Conservation (phyloP, 1,140 invertebrate genomes). For the Pectinophora gossypiella region DNA sequence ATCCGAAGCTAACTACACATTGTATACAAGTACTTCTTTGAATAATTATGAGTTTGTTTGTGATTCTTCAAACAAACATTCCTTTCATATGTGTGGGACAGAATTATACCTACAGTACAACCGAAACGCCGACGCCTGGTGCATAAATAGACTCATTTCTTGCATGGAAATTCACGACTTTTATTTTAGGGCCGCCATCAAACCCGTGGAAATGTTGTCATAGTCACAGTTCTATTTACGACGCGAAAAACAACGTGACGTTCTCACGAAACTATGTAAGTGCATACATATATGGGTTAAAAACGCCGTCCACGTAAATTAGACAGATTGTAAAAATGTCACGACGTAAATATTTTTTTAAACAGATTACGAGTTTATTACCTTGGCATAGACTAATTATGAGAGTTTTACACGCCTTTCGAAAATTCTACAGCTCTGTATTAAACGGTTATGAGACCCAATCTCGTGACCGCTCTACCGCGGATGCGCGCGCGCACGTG, state of each 20-base stretch:
- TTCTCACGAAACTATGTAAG: background rate
- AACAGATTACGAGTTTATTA: no score
- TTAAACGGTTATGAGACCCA: no score
- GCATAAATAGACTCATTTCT: constrained; percentile 67
- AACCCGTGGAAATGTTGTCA: constrained; percentile 29
- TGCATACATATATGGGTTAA: no score
- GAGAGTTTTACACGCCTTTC: no score
- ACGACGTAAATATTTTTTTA: no score
- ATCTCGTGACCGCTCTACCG: background rate
- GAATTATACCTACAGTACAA: constrained; percentile 48
- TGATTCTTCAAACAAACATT: constrained; percentile 65
- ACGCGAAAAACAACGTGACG: constrained; percentile 29
- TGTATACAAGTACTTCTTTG: constrained; percentile 41
- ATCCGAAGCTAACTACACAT: constrained; percentile 39
- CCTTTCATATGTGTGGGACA: constrained; percentile 59
- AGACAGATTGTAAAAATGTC: no score
- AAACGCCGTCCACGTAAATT: no score
- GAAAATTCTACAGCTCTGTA: no score
- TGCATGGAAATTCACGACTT: constrained; percentile 60
- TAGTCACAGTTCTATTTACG: constrained; percentile 36
- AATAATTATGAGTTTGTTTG: constrained; percentile 65
- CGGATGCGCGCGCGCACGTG: background rate
- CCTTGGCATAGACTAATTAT: no score
- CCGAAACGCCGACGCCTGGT: constrained; percentile 48
- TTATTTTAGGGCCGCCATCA: constrained; percentile 47